Evolutionary conservation across 2,113 vertebrate species (phyloP).

Genomic region (Entosphenus tridentatus): DNA sequence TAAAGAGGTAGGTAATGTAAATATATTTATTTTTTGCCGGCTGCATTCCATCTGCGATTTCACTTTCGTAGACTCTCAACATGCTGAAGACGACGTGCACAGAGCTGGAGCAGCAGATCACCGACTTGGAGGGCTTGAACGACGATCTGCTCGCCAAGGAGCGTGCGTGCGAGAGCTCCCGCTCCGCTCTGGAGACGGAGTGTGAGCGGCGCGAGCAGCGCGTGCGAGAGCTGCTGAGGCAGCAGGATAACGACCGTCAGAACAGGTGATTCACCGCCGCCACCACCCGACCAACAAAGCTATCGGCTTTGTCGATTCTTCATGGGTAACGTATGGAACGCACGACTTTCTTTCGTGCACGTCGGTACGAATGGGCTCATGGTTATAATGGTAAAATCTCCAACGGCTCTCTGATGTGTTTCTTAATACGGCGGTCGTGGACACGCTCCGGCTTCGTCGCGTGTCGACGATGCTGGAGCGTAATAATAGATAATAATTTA

Average conservation of each 20-base stretch:
- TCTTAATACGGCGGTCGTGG: too few relatives aligned
- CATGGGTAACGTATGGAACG: too few relatives aligned
- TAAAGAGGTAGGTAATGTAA: background rate
- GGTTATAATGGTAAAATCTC: too few relatives aligned
- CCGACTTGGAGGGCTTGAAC: conserved; percentile 81
- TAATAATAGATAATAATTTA: too few relatives aligned
- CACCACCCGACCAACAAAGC: too few relatives aligned
- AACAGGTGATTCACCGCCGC: conserved; percentile 34
- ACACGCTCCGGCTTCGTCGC: too few relatives aligned
- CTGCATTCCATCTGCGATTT: background rate
- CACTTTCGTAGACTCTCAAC: conserved; percentile 64
- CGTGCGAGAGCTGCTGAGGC: conserved; percentile 64
- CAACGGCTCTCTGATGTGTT: too few relatives aligned
- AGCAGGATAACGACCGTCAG: conserved; percentile 88
- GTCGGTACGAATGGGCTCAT: too few relatives aligned
- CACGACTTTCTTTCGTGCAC: too few relatives aligned
- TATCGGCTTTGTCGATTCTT: too few relatives aligned
- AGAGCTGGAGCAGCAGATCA: conserved; percentile 91
- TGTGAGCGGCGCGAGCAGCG: conserved; percentile 79
- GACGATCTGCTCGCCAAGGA: conserved; percentile 90
- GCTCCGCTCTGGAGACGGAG: conserved; percentile 67
- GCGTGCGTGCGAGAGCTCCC: conserved; percentile 93
- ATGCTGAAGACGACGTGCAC: conserved; percentile 97
- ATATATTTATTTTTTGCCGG: background rate
- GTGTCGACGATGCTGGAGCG: too few relatives aligned